phyloP scores from a whole-genome alignment of 2,113 vertebrate genomes.

The Aptenodytes patagonicus region DNA sequence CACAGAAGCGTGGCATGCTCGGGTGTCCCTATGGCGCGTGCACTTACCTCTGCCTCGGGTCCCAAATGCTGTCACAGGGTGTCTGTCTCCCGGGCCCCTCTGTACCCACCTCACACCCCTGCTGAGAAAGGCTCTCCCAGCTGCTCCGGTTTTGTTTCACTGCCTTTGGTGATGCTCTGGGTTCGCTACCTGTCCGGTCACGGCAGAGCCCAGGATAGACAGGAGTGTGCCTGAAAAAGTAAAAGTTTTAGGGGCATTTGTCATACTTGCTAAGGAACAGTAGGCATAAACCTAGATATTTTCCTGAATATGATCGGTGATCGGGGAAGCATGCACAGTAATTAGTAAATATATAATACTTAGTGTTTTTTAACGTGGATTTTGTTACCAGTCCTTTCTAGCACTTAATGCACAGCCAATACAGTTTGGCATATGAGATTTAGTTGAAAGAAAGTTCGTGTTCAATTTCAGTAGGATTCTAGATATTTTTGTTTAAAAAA shows the following conservation, averaged over 20 bases:
- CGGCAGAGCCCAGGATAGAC: background rate
- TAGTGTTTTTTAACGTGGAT: background rate
- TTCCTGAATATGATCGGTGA: background rate
- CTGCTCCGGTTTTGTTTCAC: background rate
- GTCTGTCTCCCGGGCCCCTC: background rate
- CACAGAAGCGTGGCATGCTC: accelerated
- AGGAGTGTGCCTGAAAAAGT: background rate
- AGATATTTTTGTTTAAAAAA: constrained; percentile 15
- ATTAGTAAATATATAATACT: background rate
- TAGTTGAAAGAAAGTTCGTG: background rate
- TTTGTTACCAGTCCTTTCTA: background rate
- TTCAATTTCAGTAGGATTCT: constrained; percentile 17
- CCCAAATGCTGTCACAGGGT: background rate
- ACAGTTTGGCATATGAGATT: background rate
- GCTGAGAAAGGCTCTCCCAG: background rate
- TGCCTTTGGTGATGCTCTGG: background rate
- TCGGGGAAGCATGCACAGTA: background rate
- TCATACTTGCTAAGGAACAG: background rate
- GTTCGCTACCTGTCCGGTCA: background rate
- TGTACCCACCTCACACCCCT: background rate
- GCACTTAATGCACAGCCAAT: background rate
- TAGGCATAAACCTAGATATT: background rate
- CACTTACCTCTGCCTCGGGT: background rate
- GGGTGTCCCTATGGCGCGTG: accelerated
- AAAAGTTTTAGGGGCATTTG: background rate